Evolutionary conservation across 2,113 vertebrate genomes (phyloP), one percentile per base, ranked within the genome.

Genomic region (Heterocephalus glaber): DNA sequence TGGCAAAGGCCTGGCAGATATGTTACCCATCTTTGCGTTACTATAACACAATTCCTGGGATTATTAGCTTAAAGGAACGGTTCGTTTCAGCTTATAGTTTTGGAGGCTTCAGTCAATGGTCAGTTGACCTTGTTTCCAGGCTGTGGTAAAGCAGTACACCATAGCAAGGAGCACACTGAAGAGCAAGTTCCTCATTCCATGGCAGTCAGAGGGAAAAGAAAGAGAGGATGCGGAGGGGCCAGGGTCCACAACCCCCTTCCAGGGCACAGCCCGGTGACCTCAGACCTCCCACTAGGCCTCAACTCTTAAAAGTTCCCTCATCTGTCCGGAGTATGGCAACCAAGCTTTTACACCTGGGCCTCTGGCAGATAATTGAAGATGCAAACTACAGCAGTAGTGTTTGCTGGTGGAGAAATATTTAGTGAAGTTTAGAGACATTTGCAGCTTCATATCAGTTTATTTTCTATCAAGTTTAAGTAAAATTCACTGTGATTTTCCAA

Each of bases 401-500:
- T 68, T 38, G 35, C 49, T 26, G 74, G 22, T 66, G 41, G 90
- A 72, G 54, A 90, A 60, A 84, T 81, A 33, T 10, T 72, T 92
- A 56, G 28, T 90, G 41, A 86, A 17, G 7, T 58, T 91, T 17
- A 41, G 35, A 28, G 38, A 66, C 7, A 41, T 41, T 56, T 86
- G n/a, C 30, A 61, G 20, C 56, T 88, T 84, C 49, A 58, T 38
- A 6, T 44, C 41, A 56, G 47, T 76, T 79, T 87, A 12, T 58
- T 82, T 76, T 87, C 83, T 54, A 2, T 86, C 13, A 81, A 65
- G 44, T 52, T 70, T 86, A 41, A 58, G 47, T 83, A 72, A 70
- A 87, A 65, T 38, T 88, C 22, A 94, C 35, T 44, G 44, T 61
- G n/a, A 89, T 33, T 96, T 80, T 92, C 30, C 68, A 72, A 35